Conservation (phyloP, 2,113 vertebrate genomes). For the Myrmecophaga tridactyla region DNA sequence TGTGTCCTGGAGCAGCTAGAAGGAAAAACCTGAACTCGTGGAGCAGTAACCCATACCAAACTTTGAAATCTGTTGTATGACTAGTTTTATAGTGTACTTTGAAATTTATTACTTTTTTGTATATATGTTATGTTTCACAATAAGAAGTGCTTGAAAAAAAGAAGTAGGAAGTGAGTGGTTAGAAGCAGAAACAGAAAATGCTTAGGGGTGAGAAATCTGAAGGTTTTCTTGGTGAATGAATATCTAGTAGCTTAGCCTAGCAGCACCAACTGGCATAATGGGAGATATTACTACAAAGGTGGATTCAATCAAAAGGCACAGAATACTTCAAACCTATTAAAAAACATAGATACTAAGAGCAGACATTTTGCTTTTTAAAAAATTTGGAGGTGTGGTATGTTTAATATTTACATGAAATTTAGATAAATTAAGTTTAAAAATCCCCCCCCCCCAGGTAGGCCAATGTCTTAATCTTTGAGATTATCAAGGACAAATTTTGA, state of each 20-base stretch:
- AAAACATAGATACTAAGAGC: background rate
- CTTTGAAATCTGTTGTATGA: too few relatives aligned
- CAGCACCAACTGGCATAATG: background rate
- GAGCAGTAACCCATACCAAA: too few relatives aligned
- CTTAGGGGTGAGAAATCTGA: background rate
- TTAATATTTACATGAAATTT: constrained; percentile 11
- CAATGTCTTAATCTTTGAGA: background rate
- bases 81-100: too few relatives aligned
- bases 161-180: background rate
- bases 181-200: background rate
- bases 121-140: too few relatives aligned
- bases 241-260: background rate
- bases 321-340: background rate
- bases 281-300: background rate
- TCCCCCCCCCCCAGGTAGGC: background rate
- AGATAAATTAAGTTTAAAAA: constrained; percentile 5
- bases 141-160: constrained; percentile 51
- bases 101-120: too few relatives aligned
- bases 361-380: constrained; percentile 8
- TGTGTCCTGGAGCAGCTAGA: too few relatives aligned
- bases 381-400: background rate
- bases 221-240: background rate
- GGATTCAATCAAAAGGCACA: background rate
- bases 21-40: too few relatives aligned
- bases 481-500: background rate